These are phyloP conservation scores for Fistularia tabacaria DNA, from an alignment of 2,797 vertebrate genomes.

Conservation along the genomic window DNA sequence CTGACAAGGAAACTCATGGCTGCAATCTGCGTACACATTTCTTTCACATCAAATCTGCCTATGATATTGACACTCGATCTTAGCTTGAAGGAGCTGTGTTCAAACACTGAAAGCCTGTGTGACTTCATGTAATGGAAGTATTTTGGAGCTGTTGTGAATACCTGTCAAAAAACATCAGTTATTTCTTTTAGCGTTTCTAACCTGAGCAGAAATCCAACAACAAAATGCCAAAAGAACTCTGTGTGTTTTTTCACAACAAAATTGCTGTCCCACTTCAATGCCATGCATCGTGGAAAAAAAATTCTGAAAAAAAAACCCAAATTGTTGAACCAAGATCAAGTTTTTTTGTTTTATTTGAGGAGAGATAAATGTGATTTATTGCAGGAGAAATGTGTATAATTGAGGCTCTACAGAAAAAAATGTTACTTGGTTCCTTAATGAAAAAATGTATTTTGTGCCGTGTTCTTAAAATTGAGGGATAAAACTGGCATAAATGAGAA, in stretches of 20 bases:
- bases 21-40: slow-evolving; percentile 47
- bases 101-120: slow-evolving; percentile 47
- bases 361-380: too few relatives aligned
- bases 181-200: slow-evolving; percentile 58
- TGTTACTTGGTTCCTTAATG: too few relatives aligned
- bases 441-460: too few relatives aligned
- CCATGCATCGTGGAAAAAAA: background rate
- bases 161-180: slow-evolving; percentile 55
- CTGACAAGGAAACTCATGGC: slow-evolving; percentile 55
- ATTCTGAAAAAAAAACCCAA: background rate
- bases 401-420: too few relatives aligned
- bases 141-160: slow-evolving; percentile 52
- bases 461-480: too few relatives aligned
- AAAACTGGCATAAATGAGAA: too few relatives aligned
- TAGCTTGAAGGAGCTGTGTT: slow-evolving; percentile 55
- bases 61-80: slow-evolving; percentile 54
- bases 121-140: slow-evolving; percentile 45
- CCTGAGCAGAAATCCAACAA: slow-evolving; percentile 29
- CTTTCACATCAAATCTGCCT: slow-evolving; percentile 35
- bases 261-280: background rate
- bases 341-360: too few relatives aligned
- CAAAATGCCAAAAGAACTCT: slow-evolving; percentile 22
- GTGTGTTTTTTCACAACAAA: slow-evolving; percentile 19
- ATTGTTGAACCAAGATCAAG: too few relatives aligned
- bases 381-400: too few relatives aligned